Percentiles rank a stretch among this genome's conserved stretches.
phyloP scores from a whole-genome alignment of 2,113 vertebrate genomes.

The Syngnathus floridae region DNA sequence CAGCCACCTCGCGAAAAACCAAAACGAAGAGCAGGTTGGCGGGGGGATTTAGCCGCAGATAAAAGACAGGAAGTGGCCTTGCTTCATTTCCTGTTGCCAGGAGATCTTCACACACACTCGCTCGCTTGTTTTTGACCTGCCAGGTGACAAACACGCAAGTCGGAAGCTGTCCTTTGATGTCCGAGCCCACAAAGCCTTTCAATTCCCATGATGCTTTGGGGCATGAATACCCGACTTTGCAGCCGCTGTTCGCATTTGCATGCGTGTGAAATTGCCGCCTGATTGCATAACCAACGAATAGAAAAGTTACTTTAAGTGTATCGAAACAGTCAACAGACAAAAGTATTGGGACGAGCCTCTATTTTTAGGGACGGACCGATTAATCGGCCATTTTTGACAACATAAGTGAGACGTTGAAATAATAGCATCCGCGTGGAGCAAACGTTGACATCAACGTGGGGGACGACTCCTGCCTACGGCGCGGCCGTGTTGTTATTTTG shows the following conservation, averaged over 20 bases:
- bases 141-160: background rate
- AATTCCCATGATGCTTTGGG: conserved; percentile 32
- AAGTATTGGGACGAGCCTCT: too few relatives aligned
- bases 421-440: too few relatives aligned
- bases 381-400: too few relatives aligned
- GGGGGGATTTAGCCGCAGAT: conserved; percentile 20
- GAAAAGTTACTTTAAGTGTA: too few relatives aligned
- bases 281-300: too few relatives aligned
- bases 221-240: conserved; percentile 16
- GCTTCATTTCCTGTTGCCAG: conserved; percentile 59
- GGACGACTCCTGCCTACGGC: background rate
- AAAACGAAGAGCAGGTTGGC: background rate
- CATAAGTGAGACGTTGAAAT: too few relatives aligned
- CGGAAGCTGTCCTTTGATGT: conserved; percentile 25
- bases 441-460: background rate
- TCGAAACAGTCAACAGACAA: too few relatives aligned
- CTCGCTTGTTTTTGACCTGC: background rate
- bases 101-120: conserved; percentile 5
- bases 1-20: background rate
- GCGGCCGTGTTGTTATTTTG: background rate
- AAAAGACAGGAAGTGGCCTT: conserved; percentile 42
- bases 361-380: too few relatives aligned
- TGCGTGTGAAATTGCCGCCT: background rate
- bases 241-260: conserved; percentile 16
- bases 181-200: conserved; percentile 6